These are phyloP conservation scores for Xiphophorus hellerii DNA, from an alignment of 2,113 vertebrate species.

Conservation along the genomic window DNA sequence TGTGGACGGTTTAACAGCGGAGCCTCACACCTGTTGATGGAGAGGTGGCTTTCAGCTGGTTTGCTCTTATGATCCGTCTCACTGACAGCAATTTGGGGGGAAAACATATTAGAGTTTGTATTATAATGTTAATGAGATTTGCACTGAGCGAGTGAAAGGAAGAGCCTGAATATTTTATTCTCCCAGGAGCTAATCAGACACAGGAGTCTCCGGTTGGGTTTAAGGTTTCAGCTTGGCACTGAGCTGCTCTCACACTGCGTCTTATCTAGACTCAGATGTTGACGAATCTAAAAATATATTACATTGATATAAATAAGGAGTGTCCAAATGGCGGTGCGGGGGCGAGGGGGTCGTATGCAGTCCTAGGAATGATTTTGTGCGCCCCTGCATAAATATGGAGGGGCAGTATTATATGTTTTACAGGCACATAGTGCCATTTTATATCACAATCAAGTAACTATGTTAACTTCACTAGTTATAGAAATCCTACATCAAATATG, in stretches of 20 bases:
- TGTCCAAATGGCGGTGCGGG: neutral
- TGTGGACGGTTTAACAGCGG: conserved; percentile 26
- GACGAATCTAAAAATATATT: neutral
- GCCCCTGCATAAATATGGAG: too few species aligned
- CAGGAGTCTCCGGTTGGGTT: neutral
- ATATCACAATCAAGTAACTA: too few species aligned
- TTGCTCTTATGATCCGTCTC: neutral
- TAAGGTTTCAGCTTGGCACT: neutral
- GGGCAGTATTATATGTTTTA: too few species aligned
- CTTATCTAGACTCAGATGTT: neutral
- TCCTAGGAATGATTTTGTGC: too few species aligned
- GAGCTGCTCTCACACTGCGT: neutral
- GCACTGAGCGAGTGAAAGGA: neutral
- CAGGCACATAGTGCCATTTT: too few species aligned
- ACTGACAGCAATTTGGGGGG: neutral
- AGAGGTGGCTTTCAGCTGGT: neutral
- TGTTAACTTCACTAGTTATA: too few species aligned
- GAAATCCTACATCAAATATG: too few species aligned
- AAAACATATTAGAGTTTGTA: neutral
- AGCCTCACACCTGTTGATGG: conserved; percentile 36
- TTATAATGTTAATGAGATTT: conserved; percentile 19
- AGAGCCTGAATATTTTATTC: conserved; percentile 1
- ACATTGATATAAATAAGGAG: neutral
- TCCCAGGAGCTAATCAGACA: neutral
- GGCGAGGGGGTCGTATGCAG: too few species aligned